These are phyloP conservation scores for Phataginus tricuspis DNA, from an alignment of 2,797 vertebrate genomes.

Conservation along the genomic window DNA sequence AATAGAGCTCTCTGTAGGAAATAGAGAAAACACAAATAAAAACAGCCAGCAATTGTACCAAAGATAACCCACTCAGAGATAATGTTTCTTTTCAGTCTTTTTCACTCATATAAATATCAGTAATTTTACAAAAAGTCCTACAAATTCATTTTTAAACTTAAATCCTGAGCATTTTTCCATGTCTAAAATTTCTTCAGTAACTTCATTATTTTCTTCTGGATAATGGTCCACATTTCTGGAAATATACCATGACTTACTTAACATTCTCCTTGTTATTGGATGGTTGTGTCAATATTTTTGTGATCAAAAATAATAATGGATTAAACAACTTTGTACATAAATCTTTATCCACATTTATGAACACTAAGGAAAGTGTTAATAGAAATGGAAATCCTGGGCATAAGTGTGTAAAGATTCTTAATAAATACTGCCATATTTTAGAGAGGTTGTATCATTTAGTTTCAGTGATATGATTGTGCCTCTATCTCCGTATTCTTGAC, in stretches of 20 bases:
- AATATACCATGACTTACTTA: background rate
- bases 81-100: background rate
- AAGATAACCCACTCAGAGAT: background rate
- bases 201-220: background rate
- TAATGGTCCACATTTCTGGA: background rate
- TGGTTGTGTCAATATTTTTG: constrained; percentile 14
- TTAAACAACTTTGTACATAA: background rate
- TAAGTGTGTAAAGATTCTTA: background rate
- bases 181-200: constrained; percentile 29
- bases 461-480: background rate
- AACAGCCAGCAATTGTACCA: background rate
- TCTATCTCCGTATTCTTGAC: constrained; percentile 15
- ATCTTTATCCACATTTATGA: background rate
- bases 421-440: background rate
- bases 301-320: background rate
- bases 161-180: background rate
- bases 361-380: background rate
- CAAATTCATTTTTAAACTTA: background rate
- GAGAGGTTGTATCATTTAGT: background rate
- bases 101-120: background rate
- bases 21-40: background rate
- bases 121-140: background rate
- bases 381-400: background rate
- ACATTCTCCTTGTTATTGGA: background rate
- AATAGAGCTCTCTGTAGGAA: constrained; percentile 2